A percentile compares a stretch with the other conserved stretches of the same genome.
These are phyloP conservation scores for Morinoia aosen DNA, from an alignment of 2,888 invertebrate species.

Conservation along the genomic window DNA sequence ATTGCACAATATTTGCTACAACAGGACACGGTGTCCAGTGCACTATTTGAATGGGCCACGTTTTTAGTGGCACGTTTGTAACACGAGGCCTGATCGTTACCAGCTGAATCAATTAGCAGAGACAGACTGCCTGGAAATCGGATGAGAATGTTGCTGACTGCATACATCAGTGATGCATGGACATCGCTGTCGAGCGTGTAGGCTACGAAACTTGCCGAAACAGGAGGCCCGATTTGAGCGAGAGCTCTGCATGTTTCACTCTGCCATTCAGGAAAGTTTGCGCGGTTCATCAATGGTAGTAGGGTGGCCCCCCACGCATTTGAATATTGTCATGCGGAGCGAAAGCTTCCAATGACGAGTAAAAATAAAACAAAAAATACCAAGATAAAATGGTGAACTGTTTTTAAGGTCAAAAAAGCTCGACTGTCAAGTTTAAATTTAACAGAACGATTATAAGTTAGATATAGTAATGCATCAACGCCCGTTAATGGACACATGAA, in stretches of 20 bases:
- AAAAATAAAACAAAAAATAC: background rate
- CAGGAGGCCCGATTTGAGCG: background rate
- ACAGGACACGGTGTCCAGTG: background rate
- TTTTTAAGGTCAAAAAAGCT: background rate
- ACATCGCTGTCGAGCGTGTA: background rate
- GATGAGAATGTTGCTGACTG: background rate
- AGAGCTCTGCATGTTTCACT: background rate
- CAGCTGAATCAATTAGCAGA: background rate
- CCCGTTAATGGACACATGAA: no score
- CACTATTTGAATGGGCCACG: background rate
- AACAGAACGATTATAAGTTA: no score
- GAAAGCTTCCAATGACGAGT: background rate
- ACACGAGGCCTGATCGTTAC: background rate
- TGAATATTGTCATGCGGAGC: background rate
- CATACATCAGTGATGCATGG: background rate
- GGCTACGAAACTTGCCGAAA: background rate
- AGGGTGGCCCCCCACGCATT: background rate
- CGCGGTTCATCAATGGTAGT: background rate
- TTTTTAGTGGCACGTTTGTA: background rate
- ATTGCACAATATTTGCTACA: background rate
- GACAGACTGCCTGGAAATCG: background rate
- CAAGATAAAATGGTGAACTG: background rate
- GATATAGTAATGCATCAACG: no score
- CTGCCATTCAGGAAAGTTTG: background rate
- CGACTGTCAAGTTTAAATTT: no score